Percentiles rank a stretch among this genome's conserved stretches.
Evolutionary conservation across 1,140 invertebrate genomes (phyloP).

Genomic region (Matsumurasca onukii): DNA sequence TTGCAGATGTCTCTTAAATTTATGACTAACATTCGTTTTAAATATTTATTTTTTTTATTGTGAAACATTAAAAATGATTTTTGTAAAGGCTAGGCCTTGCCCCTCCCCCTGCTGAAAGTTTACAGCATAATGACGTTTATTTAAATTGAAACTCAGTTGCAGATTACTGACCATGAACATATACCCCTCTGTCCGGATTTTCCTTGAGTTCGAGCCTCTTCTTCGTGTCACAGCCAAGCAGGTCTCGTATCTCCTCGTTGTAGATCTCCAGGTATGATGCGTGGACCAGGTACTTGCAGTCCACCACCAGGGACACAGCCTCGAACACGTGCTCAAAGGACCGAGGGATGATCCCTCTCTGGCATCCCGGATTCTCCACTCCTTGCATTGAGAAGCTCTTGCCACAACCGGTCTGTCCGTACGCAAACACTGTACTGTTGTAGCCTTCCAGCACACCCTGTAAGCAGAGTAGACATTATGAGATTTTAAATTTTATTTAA

Average conservation of each 20-base stretch:
- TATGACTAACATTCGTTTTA: too few species aligned
- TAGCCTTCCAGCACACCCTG: constrained; percentile 84
- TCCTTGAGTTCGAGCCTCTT: constrained; percentile 77
- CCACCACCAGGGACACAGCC: constrained; percentile 78
- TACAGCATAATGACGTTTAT: too few species aligned
- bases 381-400: constrained; percentile 85
- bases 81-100: too few species aligned
- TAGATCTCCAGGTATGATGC: constrained; percentile 95
- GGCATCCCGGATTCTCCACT: constrained; percentile 53
- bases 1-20: too few species aligned
- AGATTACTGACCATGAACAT: constrained; percentile 63
- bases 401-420: constrained; percentile 86
- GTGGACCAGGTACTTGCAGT: constrained; percentile 82
- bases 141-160: too few species aligned
- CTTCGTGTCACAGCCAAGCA: constrained; percentile 67
- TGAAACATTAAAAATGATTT: too few species aligned
- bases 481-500: too few species aligned
- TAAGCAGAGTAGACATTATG: not conserved
- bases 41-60: too few species aligned
- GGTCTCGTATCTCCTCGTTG: constrained; percentile 83
- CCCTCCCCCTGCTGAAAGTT: too few species aligned
- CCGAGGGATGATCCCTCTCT: constrained; percentile 79
- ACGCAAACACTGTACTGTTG: constrained; percentile 85
- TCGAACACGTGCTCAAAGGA: constrained; percentile 93
- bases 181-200: constrained; percentile 77